Evolutionary conservation across 1,140 invertebrate species (phyloP), one percentile per base, ranked within the genome.

Genomic region (Lordiphosa collinella): DNA sequence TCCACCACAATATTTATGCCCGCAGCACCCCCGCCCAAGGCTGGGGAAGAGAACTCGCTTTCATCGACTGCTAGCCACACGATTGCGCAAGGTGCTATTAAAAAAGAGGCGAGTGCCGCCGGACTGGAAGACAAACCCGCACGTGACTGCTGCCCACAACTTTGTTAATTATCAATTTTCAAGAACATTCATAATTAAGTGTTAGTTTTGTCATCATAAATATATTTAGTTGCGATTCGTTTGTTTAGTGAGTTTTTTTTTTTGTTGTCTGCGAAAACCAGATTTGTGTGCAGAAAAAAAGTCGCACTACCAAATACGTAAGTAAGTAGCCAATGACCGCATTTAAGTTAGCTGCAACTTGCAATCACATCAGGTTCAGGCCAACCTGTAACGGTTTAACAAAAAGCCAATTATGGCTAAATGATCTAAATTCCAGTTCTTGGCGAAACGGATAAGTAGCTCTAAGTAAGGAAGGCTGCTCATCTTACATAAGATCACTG

Each of bases 101-200:
- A 25, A 47, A 52, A 56, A 48, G 52, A 12, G 41, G 29, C 54
- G 37, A 34, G 36, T 61, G 58, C 34, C 43, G 58, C 34, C 43
- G 29, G 38, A 56, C 54, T 44, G 40, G 34, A 56, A 48, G n/a
- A 53, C 46, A 4, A 43, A 25, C 22, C 22, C 22, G 67, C 75
- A 82, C 75, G 75, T 79, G 75, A 79, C 51, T 43, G 37, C 57
- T 51, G 43, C 63, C 63, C 52, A 58, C 56, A 41, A 53, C 41
- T 68, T 43, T 53, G 37, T 80, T 80, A 79, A 79, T 79, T 79
- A 80, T 55, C 59, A 69, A 47, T 57, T 73, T 79, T 79, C 76
- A 79, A 82, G 75, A 79, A 56, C 75, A 70, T 41, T 51, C 40
- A 61, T 47, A 12, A 13, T 29, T 34, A 34, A 64, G 25, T 34